Percentiles rank a stretch among this genome's conserved stretches.
phyloP scores from a whole-genome alignment of 37 sponge, comb jelly and placozoan genomes.

The Mnemiopsis leidyi region DNA sequence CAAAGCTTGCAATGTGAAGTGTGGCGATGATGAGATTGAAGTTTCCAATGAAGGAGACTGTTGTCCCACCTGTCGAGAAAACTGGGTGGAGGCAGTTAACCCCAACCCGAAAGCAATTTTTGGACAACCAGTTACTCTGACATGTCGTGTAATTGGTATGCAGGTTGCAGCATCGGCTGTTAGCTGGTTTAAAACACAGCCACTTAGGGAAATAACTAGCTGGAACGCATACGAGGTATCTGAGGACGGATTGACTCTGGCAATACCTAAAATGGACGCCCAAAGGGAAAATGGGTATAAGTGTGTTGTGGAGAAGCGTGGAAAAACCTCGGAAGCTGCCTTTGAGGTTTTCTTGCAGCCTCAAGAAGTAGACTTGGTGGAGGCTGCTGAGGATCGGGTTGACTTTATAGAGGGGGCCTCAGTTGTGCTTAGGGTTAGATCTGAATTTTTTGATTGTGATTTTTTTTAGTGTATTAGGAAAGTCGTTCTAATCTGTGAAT shows the following conservation, averaged over 20 bases:
- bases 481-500: too few relatives aligned
- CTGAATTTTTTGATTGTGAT: too few relatives aligned
- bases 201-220: neutral
- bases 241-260: conserved; percentile 26
- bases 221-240: conserved; percentile 5
- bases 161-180: neutral
- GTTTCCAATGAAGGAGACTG: conserved; percentile 14
- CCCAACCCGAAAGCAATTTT: neutral
- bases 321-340: neutral
- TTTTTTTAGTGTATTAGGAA: too few relatives aligned
- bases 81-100: conserved; percentile 57
- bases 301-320: neutral
- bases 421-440: too few relatives aligned
- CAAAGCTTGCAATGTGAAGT: neutral
- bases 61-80: conserved; percentile 21
- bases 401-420: neutral
- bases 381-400: neutral
- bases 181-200: neutral
- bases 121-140: neutral
- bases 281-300: neutral
- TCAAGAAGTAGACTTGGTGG: neutral
- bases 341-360: conserved; percentile 1
- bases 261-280: conserved; percentile 34
- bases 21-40: conserved; percentile 58
- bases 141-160: neutral